Evolutionary conservation across 2,113 vertebrate species (phyloP), one percentile per base, ranked within the genome.

Genomic region (Acanthisitta chloris): DNA sequence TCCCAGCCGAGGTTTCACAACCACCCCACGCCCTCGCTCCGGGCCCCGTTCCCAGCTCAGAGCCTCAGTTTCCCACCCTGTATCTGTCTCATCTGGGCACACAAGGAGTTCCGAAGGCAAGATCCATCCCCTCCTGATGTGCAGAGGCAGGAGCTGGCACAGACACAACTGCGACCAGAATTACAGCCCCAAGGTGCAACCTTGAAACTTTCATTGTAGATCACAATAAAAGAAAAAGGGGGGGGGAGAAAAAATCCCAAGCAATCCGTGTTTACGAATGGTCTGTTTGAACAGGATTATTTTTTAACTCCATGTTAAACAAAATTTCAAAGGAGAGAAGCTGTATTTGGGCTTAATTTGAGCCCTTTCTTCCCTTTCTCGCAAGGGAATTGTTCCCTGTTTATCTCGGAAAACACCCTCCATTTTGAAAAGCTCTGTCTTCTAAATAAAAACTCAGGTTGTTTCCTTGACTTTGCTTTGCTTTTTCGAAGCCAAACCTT

Each of bases 271-370:
- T 78, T 79, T 54, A 36, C 4, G 0, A 94, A 77, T 14, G 81
- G 40, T 92, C 89, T 96, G 91, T 96, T 95, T 97, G 95, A 95
- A 92, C 93, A 79, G 93, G 94, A 91, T 94, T 97, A 89, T 71
- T 61, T 95, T 92, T 96, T 96, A 97, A 96, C 92, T 86, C 93
- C 90, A 90, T 0, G 6, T 93, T 70, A 96, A 96, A 96, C 85
- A 96, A n/a, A 18, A 81, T 71, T 84, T 94, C 93, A 89, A 86
- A 83, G 88, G 67, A 80, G 46, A 43, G 55, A 67, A 94, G 79
- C 54, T 42, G 90, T 26, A 1, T 81, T 86, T 18, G 54, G 79
- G 86, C 76, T 93, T 26, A 28, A 69, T 90, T 77, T 34, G 92
- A 94, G 74, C n/a, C 74, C 34, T 77, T 94, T 45, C 83, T 92